Evolutionary conservation across 1,140 invertebrate genomes (phyloP), one percentile per base, ranked within the genome.

Genomic region (Drosophila paulistorum): DNA sequence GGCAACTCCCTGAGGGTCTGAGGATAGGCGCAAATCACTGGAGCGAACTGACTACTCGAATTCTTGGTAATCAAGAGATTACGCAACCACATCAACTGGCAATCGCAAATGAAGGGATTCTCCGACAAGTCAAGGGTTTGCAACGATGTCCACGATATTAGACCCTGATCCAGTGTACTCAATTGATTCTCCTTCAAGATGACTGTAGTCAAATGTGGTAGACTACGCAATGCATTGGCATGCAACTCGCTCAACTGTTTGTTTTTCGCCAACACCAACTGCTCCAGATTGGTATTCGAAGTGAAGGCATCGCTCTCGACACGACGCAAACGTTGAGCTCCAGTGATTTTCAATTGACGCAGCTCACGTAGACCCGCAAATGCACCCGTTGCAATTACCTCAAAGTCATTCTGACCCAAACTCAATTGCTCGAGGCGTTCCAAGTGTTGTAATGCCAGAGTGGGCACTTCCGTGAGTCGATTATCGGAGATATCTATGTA

Each of bases 61-160:
- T 97, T 97, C 42, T 96, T 93, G 37, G 94, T 94, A 1, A 94
- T 93, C 7, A 97, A 92, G n/a, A 97, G 92, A 68, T 96, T 95
- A 7, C 95, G 93, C 48, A 97, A 93, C 97, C 97, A 98, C 37
- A 96, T 91, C 3, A 97, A 83, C 64, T 95, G 94, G 80, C 97
- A 98, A 76, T 95, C 95, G 91, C 97, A 98, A n/a, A 95, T 92
- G 10, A 98, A 92, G 0, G 96, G 96, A 83, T 98, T 98, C 71
- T 97, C 96, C 11, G 96, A 95, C 6, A 98, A 92, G 72, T 97
- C 96, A 9, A 97, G 85, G 5, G 94, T 94, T 23, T 94, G 93
- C n/a, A 97, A 91, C 74, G 97, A 96, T 62, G 94, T 95, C 94
- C 96, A 97, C 1, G 95, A 94, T 13, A 96, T 94, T 13, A 97